Conservation (phyloP, 2,888 invertebrate genomes). For the Zygogramma bicolorata region DNA sequence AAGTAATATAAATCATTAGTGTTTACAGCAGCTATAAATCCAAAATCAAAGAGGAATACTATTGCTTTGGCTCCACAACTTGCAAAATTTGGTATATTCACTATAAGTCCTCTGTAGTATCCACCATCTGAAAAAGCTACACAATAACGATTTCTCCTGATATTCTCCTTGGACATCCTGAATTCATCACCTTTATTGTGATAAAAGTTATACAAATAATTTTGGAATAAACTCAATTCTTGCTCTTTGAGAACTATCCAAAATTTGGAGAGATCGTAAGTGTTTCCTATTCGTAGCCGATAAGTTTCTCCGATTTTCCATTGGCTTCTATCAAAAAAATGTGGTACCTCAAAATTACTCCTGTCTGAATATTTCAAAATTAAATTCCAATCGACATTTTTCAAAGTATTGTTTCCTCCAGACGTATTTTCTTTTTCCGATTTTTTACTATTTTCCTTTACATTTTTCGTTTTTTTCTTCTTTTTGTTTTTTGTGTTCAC, state of each 20-base stretch:
- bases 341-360: slow-evolving; percentile 33
- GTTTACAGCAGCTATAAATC: slow-evolving; percentile 25
- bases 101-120: slow-evolving; percentile 40
- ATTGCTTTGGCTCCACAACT: slow-evolving; percentile 11
- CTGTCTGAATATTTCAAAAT: slow-evolving; percentile 30
- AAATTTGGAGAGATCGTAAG: slow-evolving; percentile 44
- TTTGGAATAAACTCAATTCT: slow-evolving; percentile 37
- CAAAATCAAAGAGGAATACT: slow-evolving; percentile 42
- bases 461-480: not conserved
- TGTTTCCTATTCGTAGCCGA: slow-evolving; percentile 33
- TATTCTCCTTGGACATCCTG: slow-evolving; percentile 26
- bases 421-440: not conserved
- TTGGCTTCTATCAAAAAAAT: slow-evolving; percentile 32
- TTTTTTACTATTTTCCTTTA: not conserved
- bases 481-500: not conserved
- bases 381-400: slow-evolving; percentile 27
- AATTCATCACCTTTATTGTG: slow-evolving; percentile 27
- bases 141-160: slow-evolving; percentile 34
- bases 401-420: not conserved
- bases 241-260: slow-evolving; percentile 38
- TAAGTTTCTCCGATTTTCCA: slow-evolving; percentile 40
- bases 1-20: slow-evolving; percentile 32
- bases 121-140: slow-evolving; percentile 26
- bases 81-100: slow-evolving; percentile 31
- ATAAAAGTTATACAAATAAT: slow-evolving; percentile 34